These are phyloP conservation scores for Bos indicus DNA, from an alignment of 2,113 vertebrate species.

Conservation along the genomic window DNA sequence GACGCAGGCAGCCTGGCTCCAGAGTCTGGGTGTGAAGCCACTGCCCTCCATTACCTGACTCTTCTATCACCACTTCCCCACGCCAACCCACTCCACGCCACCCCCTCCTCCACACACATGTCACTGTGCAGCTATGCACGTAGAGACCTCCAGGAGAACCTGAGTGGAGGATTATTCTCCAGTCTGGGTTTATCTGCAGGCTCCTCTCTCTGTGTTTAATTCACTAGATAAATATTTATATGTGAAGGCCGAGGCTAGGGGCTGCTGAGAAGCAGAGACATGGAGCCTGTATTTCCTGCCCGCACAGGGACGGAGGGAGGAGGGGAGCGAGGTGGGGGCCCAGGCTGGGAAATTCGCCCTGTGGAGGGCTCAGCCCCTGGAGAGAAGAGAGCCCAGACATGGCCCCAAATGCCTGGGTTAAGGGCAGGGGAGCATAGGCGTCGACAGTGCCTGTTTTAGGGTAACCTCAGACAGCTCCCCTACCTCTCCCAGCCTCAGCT, in stretches of 20 bases:
- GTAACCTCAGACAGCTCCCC: background rate
- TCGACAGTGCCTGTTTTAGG: background rate
- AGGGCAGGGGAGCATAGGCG: background rate
- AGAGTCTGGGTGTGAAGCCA: background rate
- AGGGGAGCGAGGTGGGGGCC: background rate
- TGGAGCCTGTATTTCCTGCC: background rate
- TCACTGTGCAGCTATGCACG: rapidly evolving
- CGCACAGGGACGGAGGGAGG: background rate
- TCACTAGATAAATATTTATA: constrained; percentile 32
- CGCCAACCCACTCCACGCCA: background rate
- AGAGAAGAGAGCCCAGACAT: background rate
- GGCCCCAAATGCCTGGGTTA: rapidly evolving
- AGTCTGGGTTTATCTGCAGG: background rate
- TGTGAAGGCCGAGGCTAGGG: background rate
- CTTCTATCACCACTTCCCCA: background rate
- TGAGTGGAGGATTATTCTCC: background rate
- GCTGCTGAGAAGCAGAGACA: background rate
- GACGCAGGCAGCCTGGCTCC: background rate
- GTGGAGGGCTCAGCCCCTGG: background rate
- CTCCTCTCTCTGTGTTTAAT: constrained; percentile 3
- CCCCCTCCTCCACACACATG: background rate
- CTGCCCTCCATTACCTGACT: background rate
- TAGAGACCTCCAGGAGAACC: background rate
- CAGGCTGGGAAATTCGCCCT: rapidly evolving
- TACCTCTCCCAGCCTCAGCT: background rate